Evolutionary conservation across 2,888 invertebrate species (phyloP), one percentile per base, ranked within the genome.

Genomic region (Tenthredo notha): DNA sequence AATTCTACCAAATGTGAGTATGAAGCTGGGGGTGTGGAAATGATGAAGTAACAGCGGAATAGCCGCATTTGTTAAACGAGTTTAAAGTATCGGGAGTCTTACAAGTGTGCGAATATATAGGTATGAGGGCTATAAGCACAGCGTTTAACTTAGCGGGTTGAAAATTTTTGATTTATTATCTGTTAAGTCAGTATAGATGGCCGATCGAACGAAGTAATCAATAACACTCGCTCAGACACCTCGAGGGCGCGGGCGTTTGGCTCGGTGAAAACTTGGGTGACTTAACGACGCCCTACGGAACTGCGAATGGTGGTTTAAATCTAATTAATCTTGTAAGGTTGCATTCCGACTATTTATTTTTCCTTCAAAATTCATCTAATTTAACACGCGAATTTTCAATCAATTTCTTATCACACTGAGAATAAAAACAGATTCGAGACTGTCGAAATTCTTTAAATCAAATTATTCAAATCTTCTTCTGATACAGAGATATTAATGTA

Each of bases 141-240:
- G 33, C 77, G 77, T 77, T 80, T 80, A 65, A 61, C 21, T 80
- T 40, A 25, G 40, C 65, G 80, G 80, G 80, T 80, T 40, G 80
- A 65, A 80, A 80, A 80, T 61, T 80, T 80, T 80, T 80, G 61
- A 80, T 80, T 80, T 61, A 80, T 80, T 80, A 80, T 80, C 80
- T 80, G 58, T 65, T 65, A 58, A 43, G 80, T 33, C 37, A 25
- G 58, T 61, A 40, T 80, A 29, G 80, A 61, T 58, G 80, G 21
- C 2, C 61, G 80, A 80, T 80, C 80, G 80, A 29, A 80, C 61
- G 15, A 43, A 80, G 80, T 37, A 80, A 80, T 80, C 80, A 80
- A 80, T 80, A 80, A 80, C 80, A 37, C 65, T 80, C 61, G 80
- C 58, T 80, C 40, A 65, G 80, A 58, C 61, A 54, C 80, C 61